Percentiles rank a stretch among this genome's conserved stretches.
Evolutionary conservation across 2,797 vertebrate species (phyloP).

Genomic region (Hozukius guyotensis): DNA sequence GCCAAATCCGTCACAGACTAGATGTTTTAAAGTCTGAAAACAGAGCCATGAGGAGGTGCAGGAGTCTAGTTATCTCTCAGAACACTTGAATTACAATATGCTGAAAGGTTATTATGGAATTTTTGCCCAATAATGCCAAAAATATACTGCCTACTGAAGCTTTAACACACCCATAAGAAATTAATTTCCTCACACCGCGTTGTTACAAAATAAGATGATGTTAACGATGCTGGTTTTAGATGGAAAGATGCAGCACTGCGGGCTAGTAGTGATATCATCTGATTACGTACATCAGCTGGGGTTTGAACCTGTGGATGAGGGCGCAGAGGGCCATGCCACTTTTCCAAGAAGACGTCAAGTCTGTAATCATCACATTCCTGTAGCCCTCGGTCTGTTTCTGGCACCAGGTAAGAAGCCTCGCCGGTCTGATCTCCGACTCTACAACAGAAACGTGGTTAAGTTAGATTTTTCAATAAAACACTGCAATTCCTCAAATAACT

Average conservation of each 20-base stretch:
- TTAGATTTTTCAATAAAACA: neutral
- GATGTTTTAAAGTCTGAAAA: no score
- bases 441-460: conserved; percentile 22
- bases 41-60: no score
- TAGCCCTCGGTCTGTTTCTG: conserved; percentile 95
- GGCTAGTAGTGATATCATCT: neutral
- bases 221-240: neutral
- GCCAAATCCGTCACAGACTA: neutral
- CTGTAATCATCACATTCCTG: conserved; percentile 85
- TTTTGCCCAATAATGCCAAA: no score
- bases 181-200: neutral
- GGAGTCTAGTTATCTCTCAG: no score
- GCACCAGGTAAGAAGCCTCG: conserved; percentile 94
- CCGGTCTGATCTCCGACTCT: conserved; percentile 93
- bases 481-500: neutral
- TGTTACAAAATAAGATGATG: conserved; percentile 10
- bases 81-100: no score
- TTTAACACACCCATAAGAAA: neutral
- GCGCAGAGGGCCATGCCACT: conserved; percentile 93
- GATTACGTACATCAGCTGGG: conserved; percentile 91
- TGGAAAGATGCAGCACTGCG: neutral
- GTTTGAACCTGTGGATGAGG: conserved; percentile 93
- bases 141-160: no score
- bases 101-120: no score
- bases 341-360: conserved; percentile 91